Conservation (phyloP, 35 echinoderm and acorn worm species). For the Holothuria glaberrima region DNA sequence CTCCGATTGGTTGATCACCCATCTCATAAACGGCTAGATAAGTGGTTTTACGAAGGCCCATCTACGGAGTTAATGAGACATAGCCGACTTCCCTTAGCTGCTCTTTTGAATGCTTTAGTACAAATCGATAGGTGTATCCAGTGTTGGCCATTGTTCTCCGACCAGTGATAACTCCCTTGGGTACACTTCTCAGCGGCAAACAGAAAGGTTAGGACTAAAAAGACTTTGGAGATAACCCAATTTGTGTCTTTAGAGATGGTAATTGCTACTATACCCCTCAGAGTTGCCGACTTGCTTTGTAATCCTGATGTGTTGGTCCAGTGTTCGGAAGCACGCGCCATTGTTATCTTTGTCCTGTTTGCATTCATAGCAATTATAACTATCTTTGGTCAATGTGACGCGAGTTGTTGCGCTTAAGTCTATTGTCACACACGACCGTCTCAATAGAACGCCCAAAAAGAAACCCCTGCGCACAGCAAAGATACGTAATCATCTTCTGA, state of each 20-base stretch:
- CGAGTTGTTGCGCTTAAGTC: slow-evolving; percentile 28
- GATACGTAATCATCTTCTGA: slow-evolving; percentile 53
- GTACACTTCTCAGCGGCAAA: slow-evolving; percentile 52
- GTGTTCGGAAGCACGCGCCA: slow-evolving; percentile 24
- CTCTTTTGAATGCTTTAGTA: slow-evolving; percentile 40
- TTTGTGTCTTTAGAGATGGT: slow-evolving; percentile 52
- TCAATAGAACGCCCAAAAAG: slow-evolving; percentile 27
- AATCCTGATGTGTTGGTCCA: slow-evolving; percentile 35
- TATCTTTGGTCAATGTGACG: slow-evolving; percentile 42
- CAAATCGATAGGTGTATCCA: slow-evolving; percentile 32
- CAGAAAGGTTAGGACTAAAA: slow-evolving; percentile 40
- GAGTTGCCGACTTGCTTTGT: slow-evolving; percentile 48
- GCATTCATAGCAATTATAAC: slow-evolving; percentile 60
- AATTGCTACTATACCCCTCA: slow-evolving; percentile 30
- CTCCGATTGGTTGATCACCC: slow-evolving; percentile 16
- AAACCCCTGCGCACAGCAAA: not conserved
- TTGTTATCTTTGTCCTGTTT: slow-evolving; percentile 14
- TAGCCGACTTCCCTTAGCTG: slow-evolving; percentile 15
- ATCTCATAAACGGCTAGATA: slow-evolving; percentile 35
- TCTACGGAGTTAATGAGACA: slow-evolving; percentile 53
- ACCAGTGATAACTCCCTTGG: not conserved
- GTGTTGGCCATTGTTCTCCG: not conserved
- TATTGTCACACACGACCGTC: slow-evolving; percentile 6
- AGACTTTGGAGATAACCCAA: slow-evolving; percentile 53
- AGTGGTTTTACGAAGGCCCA: slow-evolving; percentile 51